These are phyloP conservation scores for Etheostoma nigrum DNA, from an alignment of 2,797 vertebrate genomes.

Conservation along the genomic window DNA sequence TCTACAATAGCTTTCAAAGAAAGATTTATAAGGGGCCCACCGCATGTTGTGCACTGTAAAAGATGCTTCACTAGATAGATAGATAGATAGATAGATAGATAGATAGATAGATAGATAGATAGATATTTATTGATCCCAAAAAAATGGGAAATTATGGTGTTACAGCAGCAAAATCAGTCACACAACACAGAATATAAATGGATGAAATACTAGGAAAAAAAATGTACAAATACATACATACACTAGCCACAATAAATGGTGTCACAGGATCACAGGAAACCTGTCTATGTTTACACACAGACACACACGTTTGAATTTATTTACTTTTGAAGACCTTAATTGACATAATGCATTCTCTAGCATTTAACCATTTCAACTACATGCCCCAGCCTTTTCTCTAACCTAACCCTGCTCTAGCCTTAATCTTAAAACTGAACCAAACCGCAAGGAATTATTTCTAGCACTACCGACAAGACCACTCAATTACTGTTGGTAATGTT, in stretches of 20 bases:
- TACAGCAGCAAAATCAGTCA: too few species aligned
- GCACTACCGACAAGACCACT: background rate
- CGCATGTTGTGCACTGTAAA: constrained; percentile 3
- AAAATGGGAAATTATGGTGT: too few species aligned
- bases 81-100: too few species aligned
- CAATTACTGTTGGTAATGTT: background rate
- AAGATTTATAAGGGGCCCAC: background rate
- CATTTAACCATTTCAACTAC: background rate
- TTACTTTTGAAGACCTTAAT: background rate
- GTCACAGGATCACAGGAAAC: constrained; percentile 7
- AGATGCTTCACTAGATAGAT: background rate
- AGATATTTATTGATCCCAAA: too few species aligned
- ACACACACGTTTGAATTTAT: background rate
- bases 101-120: too few species aligned
- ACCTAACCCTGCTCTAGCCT: background rate
- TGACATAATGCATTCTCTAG: background rate
- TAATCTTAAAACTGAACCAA: background rate
- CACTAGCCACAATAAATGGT: constrained; percentile 10
- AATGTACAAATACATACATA: too few species aligned
- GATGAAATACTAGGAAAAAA: too few species aligned
- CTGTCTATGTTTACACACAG: constrained; percentile 9
- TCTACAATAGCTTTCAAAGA: constrained; percentile 5
- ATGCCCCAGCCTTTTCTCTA: too few species aligned
- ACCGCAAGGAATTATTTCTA: background rate
- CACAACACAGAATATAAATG: too few species aligned